Base-by-base conservation (phyloP, 2,888 invertebrate genomes). In the Hofmannophila pseudospretella region DNA sequence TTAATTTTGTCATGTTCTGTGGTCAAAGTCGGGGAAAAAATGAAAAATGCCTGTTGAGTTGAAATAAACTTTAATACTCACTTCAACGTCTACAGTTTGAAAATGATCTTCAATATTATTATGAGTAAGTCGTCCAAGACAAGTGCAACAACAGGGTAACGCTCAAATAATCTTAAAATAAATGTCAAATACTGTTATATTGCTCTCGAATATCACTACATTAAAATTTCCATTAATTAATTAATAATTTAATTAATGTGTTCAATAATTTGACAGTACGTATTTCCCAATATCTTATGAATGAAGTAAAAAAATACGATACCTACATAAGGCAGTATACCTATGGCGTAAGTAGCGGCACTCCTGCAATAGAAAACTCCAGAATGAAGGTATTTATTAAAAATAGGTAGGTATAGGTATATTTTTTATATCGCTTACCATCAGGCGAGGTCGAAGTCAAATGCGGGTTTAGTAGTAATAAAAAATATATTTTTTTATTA, bases 31-130 rank as follows among this genome's bases (percentile, higher is more conserved):
- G n/a, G n/a, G n/a, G n/a, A n/a, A n/a, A n/a, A n/a, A n/a, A n/a
- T n/a, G n/a, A n/a, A n/a, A n/a, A n/a, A n/a, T n/a, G 52, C 51
- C 25, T 42, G 34, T 36, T 67, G 67, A 75, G 69, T 79, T 76
- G 58, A 82, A 85, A 84, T 75, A 76, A 84, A 78, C 72, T 84
- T 81, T 85, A 84, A 78, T 85, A 74, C 54, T 68, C 58, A 71
- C 60, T 61, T 75, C 67, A 79, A 81, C 75, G 52, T 66, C 74
- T 82, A 84, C 75, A 70, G 54, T 67, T 74, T 60, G 59, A 65
- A 60, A 67, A 63, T 61, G 46, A 51, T 61, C 52, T 42, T 58
- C 46, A 45, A 47, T 20, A 23, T 8, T 55, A 57, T 50, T 53
- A 56, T 54, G 41, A 45, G 42, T 51, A 54, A 47, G 43, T n/a